Conservation (phyloP, 2,113 vertebrate species). For the Tychaedon coryphoeus region DNA sequence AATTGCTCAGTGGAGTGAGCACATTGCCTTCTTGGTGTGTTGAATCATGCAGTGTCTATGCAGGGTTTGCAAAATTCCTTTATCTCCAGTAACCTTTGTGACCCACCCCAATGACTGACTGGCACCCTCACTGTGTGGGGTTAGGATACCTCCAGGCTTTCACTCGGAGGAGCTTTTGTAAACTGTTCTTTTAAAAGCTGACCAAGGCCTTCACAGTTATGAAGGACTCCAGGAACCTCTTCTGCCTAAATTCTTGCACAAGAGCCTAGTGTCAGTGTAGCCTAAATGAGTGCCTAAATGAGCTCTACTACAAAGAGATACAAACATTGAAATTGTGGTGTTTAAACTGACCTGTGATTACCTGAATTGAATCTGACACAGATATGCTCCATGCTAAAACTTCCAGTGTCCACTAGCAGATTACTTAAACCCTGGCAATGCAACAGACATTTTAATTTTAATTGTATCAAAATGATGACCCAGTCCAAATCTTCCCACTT, state of each 20-base stretch:
- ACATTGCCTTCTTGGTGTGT: conserved; percentile 28
- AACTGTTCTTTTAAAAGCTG: conserved; percentile 67
- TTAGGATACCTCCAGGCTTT: conserved; percentile 56
- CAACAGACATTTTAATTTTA: not conserved
- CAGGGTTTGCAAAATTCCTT: conserved; percentile 65
- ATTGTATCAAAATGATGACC: not conserved
- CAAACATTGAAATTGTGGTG: not conserved
- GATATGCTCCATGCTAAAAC: not conserved
- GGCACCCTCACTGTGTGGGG: conserved; percentile 48
- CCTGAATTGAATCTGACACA: not conserved
- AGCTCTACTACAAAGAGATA: not conserved
- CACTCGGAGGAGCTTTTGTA: conserved; percentile 57
- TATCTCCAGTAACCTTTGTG: conserved; percentile 70
- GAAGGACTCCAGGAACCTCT: conserved; percentile 1
- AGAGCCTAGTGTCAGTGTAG: not conserved
- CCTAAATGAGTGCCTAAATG: not conserved
- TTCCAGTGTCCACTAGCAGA: not conserved
- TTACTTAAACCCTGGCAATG: not conserved
- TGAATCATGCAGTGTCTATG: conserved; percentile 60
- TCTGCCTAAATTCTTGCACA: conserved; percentile 31
- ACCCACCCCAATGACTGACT: conserved; percentile 60
- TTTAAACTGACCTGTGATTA: conserved; percentile 33
- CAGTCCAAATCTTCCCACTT: not conserved
- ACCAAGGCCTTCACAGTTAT: conserved; percentile 44
- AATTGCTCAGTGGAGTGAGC: conserved; percentile 18